Evolutionary conservation across 2,113 vertebrate genomes (phyloP), one percentile per base, ranked within the genome.

Genomic region (Arothron firmamentum): DNA sequence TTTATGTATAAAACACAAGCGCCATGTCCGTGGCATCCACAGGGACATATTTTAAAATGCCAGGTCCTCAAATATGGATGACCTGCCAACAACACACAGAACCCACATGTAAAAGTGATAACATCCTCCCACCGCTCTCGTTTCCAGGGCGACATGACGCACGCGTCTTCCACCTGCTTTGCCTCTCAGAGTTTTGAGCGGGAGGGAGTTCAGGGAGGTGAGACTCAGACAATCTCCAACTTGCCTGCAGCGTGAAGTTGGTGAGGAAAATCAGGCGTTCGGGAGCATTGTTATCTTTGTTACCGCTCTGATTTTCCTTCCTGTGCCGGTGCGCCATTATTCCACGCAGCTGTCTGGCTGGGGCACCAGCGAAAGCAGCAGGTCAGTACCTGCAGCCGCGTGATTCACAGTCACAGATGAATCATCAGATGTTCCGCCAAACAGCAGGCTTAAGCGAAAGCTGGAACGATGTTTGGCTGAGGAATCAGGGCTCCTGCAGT

Each of bases 61-160:
- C 34, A 38, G 34, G 34, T 38, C 34, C 8, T 11, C 34, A 38
- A 38, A 38, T 38, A 38, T 5, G 28, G 28, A 31, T 38, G 34
- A 38, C 34, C 34, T 12, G 8, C 34, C 34, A 38, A 38, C 2
- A 38, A 38, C 10, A 38, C 17, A 12, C 56, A 68, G 73, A n/a
- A 47, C 16, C 45, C n/a, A 17, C 45, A 12, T 45, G 43, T 14
- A 38, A 38, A 38, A 38, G 34, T 38, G 67, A 72, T 80, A 60
- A 68, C 49, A 62, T 52, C 65, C 78, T 77, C 74, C 75, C 56
- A 63, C 80, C 52, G 64, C 46, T 64, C 57, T 54, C 52, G 84
- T 84, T 87, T 75, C 85, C 78, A 79, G 58, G 82, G 85, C 85
- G 87, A 88, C 80, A 72, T 38, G 34, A 38, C 34, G 34, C 34